Conservation (phyloP, 1,140 invertebrate species). For the Aethina tumida region DNA sequence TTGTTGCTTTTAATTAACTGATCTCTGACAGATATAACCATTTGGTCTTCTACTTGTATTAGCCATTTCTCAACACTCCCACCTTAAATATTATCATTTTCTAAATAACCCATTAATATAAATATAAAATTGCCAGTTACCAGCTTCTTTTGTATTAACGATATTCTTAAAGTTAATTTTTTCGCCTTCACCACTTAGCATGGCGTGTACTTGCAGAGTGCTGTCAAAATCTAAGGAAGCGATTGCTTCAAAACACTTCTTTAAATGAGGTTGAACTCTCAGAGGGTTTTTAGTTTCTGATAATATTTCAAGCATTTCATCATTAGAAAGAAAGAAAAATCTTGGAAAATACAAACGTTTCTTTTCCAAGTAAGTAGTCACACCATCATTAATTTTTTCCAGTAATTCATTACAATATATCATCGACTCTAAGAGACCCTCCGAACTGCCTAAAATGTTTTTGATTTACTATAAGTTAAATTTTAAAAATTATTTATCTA, state of each 20-base stretch:
- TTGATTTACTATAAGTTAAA: no score
- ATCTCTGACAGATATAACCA: constrained; percentile 62
- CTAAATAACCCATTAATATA: no score
- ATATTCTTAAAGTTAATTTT: constrained; percentile 56
- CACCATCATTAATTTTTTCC: constrained; percentile 75
- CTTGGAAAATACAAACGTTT: constrained; percentile 85
- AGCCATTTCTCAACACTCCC: constrained; percentile 93
- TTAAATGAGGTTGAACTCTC: constrained; percentile 81
- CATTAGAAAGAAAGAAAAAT: constrained; percentile 93
- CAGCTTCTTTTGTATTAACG: constrained; percentile 68
- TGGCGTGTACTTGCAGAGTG: constrained; percentile 69
- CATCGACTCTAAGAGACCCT: constrained; percentile 66
- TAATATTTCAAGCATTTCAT: constrained; percentile 90
- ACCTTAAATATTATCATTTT: no score
- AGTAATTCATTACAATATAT: constrained; percentile 61
- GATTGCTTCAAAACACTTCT: constrained; percentile 86
- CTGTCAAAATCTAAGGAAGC: constrained; percentile 61
- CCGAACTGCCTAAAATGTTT: no score
- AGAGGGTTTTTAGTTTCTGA: constrained; percentile 85
- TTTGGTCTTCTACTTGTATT: constrained; percentile 70
- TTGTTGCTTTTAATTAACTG: constrained; percentile 61
- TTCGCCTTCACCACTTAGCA: constrained; percentile 80
- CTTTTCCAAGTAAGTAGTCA: constrained; percentile 84
- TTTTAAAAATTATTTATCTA: no score
- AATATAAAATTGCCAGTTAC: no score